Percentiles rank a stretch among this genome's conserved stretches.
Evolutionary conservation across 2,888 invertebrate genomes (phyloP).

Genomic region (Mythimna loreyi): DNA sequence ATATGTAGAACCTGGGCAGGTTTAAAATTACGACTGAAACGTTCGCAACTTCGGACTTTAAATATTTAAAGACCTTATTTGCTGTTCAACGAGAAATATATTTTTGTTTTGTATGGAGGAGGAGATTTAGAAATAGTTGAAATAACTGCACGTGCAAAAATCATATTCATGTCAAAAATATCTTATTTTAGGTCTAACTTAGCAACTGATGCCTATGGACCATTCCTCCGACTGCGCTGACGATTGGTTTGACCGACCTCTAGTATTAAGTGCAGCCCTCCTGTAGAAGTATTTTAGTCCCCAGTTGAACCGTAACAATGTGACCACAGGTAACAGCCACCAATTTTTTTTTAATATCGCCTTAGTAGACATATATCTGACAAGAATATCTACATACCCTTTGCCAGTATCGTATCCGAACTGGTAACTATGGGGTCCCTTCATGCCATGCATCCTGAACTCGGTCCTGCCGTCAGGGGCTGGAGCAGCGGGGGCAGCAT

Average conservation of each 20-base stretch:
- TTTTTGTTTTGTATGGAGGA: not conserved
- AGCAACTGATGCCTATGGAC: not conserved
- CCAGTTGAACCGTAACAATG: not conserved
- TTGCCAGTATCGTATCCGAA: slow-evolving; percentile 96
- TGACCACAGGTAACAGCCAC: not conserved
- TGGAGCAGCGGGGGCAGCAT: slow-evolving; percentile 70
- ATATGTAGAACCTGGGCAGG: not conserved
- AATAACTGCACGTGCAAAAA: not conserved
- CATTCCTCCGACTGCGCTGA: not conserved
- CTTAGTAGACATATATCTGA: not conserved
- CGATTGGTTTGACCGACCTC: no score
- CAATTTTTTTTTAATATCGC: not conserved
- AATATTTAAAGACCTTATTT: not conserved
- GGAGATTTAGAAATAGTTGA: not conserved
- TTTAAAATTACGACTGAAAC: not conserved
- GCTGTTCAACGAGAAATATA: slow-evolving; percentile 64
- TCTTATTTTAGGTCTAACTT: not conserved
- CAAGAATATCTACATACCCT: slow-evolving; percentile 90
- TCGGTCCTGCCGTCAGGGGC: slow-evolving; percentile 91
- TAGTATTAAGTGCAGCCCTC: not conserved
- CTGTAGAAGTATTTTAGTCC: not conserved
- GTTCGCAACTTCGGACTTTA: no score
- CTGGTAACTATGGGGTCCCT: slow-evolving; percentile 95
- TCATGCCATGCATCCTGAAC: slow-evolving; percentile 96
- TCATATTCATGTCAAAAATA: not conserved